These are phyloP conservation scores for Sycophaga agraensis DNA, from an alignment of 1,140 invertebrate species.

Conservation along the genomic window DNA sequence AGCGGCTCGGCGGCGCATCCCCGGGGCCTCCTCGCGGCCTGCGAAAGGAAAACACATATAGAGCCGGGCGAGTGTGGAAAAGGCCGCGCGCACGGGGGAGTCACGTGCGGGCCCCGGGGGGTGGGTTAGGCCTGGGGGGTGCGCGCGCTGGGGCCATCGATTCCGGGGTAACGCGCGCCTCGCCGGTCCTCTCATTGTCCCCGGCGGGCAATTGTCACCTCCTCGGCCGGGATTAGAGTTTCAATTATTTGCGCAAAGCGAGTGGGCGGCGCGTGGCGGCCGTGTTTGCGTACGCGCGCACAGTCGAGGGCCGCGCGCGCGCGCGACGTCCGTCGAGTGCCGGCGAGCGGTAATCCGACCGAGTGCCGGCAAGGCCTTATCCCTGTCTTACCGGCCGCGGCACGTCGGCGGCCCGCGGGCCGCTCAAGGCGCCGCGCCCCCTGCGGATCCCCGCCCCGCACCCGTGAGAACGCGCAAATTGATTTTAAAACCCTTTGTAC, in stretches of 20 bases:
- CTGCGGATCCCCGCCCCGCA: no score
- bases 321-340: slow-evolving; percentile 19
- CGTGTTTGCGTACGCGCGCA: slow-evolving; percentile 49
- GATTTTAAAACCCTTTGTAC: slow-evolving; percentile 24
- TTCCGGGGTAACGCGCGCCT: slow-evolving; percentile 46
- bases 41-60: no score
- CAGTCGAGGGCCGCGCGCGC: slow-evolving; percentile 34
- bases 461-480: slow-evolving; percentile 27
- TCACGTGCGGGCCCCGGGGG: slow-evolving; percentile 51
- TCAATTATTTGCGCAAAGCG: slow-evolving; percentile 56
- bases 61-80: no score
- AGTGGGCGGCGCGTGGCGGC: not conserved
- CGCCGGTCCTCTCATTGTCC: no score
- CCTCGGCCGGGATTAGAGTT: slow-evolving; percentile 52
- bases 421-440: not conserved
- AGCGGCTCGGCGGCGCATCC: no score
- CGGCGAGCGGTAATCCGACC: slow-evolving; percentile 40
- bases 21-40: not conserved
- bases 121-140: slow-evolving; percentile 9
- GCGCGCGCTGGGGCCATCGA: slow-evolving; percentile 37
- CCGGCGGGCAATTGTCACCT: no score
- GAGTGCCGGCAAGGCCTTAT: slow-evolving; percentile 40
- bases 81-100: no score
- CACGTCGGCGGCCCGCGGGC: not conserved
- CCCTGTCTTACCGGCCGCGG: slow-evolving; percentile 27